Evolutionary conservation across 2,797 vertebrate species (phyloP).

Genomic region (Capromys pilorides): DNA sequence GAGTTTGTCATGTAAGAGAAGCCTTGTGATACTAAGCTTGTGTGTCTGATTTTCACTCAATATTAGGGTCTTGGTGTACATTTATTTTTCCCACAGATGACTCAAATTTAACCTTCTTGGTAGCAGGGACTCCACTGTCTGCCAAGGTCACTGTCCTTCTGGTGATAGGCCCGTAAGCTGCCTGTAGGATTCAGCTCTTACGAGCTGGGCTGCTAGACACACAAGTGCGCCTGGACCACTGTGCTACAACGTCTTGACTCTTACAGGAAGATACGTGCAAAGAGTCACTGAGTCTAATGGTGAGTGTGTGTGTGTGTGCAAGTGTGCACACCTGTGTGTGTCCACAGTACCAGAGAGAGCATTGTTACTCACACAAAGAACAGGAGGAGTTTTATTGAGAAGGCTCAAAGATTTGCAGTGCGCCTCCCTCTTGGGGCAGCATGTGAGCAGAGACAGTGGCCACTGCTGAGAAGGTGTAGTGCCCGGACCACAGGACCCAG

Average conservation of each 20-base stretch:
- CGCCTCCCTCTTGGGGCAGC: not conserved
- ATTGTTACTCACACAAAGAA: not conserved
- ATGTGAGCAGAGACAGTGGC: rapidly evolving
- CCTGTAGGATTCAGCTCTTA: not conserved
- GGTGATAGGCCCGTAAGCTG: not conserved
- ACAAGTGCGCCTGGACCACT: not conserved
- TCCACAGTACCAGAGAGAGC: not conserved
- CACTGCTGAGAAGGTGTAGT: not conserved
- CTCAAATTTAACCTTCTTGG: not conserved
- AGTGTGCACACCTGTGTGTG: not conserved
- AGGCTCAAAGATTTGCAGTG: not conserved
- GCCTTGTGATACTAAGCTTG: not conserved
- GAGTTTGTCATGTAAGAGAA: not conserved
- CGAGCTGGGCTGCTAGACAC: not conserved
- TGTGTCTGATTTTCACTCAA: not conserved
- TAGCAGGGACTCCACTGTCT: not conserved
- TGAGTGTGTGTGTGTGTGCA: not conserved
- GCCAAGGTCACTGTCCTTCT: not conserved
- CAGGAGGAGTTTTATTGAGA: not conserved
- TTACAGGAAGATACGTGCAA: not conserved
- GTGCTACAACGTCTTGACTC: not conserved
- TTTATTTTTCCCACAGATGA: not conserved
- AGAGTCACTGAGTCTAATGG: not conserved
- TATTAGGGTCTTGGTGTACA: not conserved
- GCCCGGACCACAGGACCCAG: not conserved